Conservation (phyloP, 2,888 invertebrate species). For the Ornithoptera alexandrae region DNA sequence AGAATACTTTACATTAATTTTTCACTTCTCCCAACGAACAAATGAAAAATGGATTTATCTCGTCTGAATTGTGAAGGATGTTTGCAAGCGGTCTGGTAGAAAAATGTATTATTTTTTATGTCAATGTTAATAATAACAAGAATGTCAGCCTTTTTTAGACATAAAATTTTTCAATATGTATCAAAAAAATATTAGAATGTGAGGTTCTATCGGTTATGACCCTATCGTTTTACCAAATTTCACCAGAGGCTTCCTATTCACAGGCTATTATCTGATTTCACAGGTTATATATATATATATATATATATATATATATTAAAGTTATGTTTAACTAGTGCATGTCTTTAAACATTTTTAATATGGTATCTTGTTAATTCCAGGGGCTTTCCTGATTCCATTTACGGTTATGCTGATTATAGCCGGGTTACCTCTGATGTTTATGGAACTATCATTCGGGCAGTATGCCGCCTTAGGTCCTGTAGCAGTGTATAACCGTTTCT, state of each 20-base stretch:
- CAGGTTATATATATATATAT: too few relatives aligned
- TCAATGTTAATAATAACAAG: too few relatives aligned
- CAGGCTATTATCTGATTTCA: neutral
- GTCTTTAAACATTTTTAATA: neutral
- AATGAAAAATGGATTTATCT: neutral
- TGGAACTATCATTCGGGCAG: constrained; percentile 92
- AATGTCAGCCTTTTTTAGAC: too few relatives aligned
- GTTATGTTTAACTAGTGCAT: neutral
- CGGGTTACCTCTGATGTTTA: constrained; percentile 90
- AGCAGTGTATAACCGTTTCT: constrained; percentile 89
- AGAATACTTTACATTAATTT: neutral
- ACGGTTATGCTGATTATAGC: constrained; percentile 89
- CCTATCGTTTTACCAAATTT: too few relatives aligned
- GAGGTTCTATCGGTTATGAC: too few relatives aligned
- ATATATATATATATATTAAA: neutral
- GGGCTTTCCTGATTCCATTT: constrained; percentile 92
- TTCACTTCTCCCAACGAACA: neutral
- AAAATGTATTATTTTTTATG: too few relatives aligned
- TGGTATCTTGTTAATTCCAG: constrained; percentile 56
- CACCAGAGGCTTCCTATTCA: too few relatives aligned
- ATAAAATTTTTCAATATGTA: too few relatives aligned
- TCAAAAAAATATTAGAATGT: too few relatives aligned
- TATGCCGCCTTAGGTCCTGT: constrained; percentile 89
- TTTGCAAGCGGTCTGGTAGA: neutral
- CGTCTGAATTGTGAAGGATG: constrained; percentile 9